Evolutionary conservation across 2,888 invertebrate genomes (phyloP).

Genomic region (Hermaeophaga mercurialis): DNA sequence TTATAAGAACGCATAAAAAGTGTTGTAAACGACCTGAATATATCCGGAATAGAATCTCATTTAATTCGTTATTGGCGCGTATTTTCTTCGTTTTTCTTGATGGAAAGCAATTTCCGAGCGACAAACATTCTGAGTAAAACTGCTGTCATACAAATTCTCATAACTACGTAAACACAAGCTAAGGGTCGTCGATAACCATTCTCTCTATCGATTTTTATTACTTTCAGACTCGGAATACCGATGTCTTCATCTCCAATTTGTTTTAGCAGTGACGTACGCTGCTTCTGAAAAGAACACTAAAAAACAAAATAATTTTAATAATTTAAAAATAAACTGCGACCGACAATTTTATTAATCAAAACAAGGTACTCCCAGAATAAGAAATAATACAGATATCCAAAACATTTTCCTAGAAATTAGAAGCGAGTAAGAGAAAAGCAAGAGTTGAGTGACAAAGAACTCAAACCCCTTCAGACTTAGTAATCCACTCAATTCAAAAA

Average conservation of each 20-base stretch:
- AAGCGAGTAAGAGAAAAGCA: too few species aligned
- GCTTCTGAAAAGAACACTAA: too few species aligned
- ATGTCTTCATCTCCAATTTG: conserved; percentile 1
- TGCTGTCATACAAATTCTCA: conserved; percentile 18
- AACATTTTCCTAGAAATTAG: too few species aligned
- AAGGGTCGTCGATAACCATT: conserved; percentile 9
- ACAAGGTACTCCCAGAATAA: too few species aligned
- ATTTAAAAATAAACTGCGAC: too few species aligned
- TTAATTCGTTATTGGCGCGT: conserved; percentile 2
- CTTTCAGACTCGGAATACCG: conserved; percentile 14
- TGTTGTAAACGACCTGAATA: background rate
- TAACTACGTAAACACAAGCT: conserved; percentile 16
- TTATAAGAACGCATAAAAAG: background rate
- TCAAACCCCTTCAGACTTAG: too few species aligned
- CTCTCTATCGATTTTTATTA: conserved; percentile 16
- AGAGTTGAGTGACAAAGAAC: too few species aligned
- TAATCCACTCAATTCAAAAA: too few species aligned
- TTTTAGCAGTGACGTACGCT: conserved; percentile 3
- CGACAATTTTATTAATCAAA: too few species aligned
- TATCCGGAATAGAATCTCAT: conserved; percentile 1
- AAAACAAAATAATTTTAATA: too few species aligned
- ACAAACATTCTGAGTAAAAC: conserved; percentile 9
- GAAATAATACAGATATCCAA: too few species aligned
- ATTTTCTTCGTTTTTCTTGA: background rate
- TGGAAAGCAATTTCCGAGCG: conserved; percentile 12